A percentile compares a stretch with the other conserved stretches of the same genome.
phyloP scores from a whole-genome alignment of 2,888 invertebrate genomes.

The Macaria liturata region DNA sequence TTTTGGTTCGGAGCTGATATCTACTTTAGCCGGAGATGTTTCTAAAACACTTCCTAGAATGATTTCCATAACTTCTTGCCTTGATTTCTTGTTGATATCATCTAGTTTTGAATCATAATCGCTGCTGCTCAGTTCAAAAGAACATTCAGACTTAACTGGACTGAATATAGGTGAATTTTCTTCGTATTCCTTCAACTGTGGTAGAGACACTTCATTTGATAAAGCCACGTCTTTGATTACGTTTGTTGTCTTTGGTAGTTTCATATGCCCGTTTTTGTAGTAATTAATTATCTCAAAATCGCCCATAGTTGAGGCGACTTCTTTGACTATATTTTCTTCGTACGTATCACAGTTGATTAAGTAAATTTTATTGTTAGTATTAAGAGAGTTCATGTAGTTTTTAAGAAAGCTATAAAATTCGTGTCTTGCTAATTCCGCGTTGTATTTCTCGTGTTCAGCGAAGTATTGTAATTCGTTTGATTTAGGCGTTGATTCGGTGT shows the following conservation, averaged over 20 bases:
- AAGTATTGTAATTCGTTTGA: conserved; percentile 54
- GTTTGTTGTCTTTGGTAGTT: conserved; percentile 53
- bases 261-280: conserved; percentile 65
- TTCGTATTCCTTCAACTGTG: conserved; percentile 46
- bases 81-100: conserved; percentile 72
- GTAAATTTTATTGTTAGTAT: conserved; percentile 55
- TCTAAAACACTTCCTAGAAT: conserved; percentile 70
- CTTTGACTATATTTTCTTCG: conserved; percentile 63
- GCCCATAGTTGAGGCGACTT: conserved; percentile 56
- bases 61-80: conserved; percentile 78
- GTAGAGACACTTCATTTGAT: conserved; percentile 60
- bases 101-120: conserved; percentile 74
- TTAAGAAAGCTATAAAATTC: conserved; percentile 59
- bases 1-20: conserved; percentile 40
- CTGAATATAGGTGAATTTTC: conserved; percentile 53
- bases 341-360: conserved; percentile 70
- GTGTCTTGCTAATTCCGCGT: conserved; percentile 61
- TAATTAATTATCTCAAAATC: conserved; percentile 65
- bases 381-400: conserved; percentile 41
- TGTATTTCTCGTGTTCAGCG: conserved; percentile 63
- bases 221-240: conserved; percentile 62
- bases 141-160: conserved; percentile 74
- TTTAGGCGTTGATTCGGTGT: conserved; percentile 16
- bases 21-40: conserved; percentile 40
- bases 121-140: conserved; percentile 67